Conservation (phyloP, 2,888 invertebrate genomes). For the Pomacea canaliculata region DNA sequence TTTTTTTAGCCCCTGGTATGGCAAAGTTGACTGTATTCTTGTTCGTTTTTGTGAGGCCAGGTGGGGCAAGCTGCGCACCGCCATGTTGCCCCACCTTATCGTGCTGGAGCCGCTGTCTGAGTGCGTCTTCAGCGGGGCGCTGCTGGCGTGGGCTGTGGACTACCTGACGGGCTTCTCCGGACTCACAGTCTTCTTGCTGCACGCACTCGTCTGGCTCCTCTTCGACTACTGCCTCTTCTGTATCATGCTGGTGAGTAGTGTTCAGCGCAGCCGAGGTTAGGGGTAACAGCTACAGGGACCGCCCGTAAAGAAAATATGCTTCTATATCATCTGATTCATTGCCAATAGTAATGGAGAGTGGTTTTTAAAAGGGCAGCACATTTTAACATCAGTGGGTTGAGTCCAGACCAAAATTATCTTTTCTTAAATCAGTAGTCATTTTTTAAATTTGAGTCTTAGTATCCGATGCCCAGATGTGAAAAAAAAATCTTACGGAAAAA, state of each 20-base stretch:
- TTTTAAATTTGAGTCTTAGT: no score
- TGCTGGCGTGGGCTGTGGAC: slow-evolving; percentile 88
- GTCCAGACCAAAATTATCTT: no score
- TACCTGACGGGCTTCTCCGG: slow-evolving; percentile 88
- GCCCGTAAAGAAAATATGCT: no score
- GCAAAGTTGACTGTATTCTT: no score
- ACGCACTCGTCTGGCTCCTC: slow-evolving; percentile 93
- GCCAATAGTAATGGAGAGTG: no score
- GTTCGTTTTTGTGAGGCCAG: slow-evolving; percentile 69
- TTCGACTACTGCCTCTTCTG: slow-evolving; percentile 91
- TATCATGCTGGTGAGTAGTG: slow-evolving; percentile 48
- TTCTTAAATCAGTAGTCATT: no score
- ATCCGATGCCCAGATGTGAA: no score
- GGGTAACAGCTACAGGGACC: neutral
- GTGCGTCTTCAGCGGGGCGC: slow-evolving; percentile 92
- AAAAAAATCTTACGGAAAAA: no score
- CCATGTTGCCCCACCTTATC: slow-evolving; percentile 93
- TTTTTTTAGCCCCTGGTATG: no score
- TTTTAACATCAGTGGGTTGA: no score
- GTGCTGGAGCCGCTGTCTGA: slow-evolving; percentile 94
- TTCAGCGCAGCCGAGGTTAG: neutral
- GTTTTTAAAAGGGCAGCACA: no score
- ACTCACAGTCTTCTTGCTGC: slow-evolving; percentile 90
- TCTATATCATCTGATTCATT: no score
- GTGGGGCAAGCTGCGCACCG: slow-evolving; percentile 95